Conservation (phyloP, 2,888 invertebrate genomes). For the Chrysopilus asiliformis region DNA sequence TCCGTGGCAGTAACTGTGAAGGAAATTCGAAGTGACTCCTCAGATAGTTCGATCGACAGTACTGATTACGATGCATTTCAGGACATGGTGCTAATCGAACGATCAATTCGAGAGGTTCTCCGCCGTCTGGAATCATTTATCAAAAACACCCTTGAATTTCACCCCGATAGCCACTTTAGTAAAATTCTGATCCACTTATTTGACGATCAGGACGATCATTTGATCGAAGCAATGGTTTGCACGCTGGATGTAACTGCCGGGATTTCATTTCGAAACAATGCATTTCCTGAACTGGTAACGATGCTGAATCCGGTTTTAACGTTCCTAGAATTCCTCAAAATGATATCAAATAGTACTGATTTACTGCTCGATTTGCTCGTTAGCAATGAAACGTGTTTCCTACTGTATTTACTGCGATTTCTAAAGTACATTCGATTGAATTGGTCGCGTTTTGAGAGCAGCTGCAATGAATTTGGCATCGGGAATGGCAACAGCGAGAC, state of each 20-base stretch:
- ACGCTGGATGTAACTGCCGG: constrained; percentile 78
- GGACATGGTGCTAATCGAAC: constrained; percentile 77
- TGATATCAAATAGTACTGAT: constrained; percentile 69
- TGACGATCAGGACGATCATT: constrained; percentile 80
- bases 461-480: constrained; percentile 51
- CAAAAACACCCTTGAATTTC: constrained; percentile 66
- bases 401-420: constrained; percentile 69
- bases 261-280: constrained; percentile 66
- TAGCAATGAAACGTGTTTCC: constrained; percentile 81
- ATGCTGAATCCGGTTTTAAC: constrained; percentile 76
- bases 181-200: constrained; percentile 80
- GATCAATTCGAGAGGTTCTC: constrained; percentile 71
- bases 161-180: constrained; percentile 76
- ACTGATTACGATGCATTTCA: constrained; percentile 76
- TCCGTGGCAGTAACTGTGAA: constrained; percentile 82
- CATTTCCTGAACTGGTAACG: constrained; percentile 63
- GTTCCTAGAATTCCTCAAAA: constrained; percentile 74
- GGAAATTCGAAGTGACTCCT: constrained; percentile 76
- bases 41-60: constrained; percentile 72
- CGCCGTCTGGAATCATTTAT: constrained; percentile 71
- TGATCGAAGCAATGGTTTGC: constrained; percentile 86
- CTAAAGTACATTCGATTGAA: constrained; percentile 71
- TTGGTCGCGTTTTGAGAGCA: constrained; percentile 69
- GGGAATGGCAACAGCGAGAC: constrained; percentile 41
- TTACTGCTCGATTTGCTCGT: constrained; percentile 73